Conservation (phyloP, 1,140 invertebrate genomes). For the Cotesia glomerata region DNA sequence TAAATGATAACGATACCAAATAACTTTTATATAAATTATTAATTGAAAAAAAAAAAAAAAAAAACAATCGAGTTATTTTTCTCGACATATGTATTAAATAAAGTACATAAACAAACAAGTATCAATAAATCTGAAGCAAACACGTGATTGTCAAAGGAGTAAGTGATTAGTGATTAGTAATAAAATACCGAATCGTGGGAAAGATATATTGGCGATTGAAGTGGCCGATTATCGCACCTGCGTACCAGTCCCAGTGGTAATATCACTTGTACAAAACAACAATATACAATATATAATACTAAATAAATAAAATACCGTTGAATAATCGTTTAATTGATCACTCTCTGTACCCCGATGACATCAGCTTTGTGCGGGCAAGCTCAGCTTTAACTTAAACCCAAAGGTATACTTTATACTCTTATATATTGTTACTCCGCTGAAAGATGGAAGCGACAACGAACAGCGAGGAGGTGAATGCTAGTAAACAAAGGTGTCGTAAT, state of each 20-base stretch:
- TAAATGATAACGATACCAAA: no score
- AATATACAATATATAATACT: no score
- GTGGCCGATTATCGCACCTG: not conserved
- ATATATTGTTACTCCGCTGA: not conserved
- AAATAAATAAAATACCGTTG: not conserved
- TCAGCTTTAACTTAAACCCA: not conserved
- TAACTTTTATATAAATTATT: no score
- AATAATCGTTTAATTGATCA: constrained; percentile 3
- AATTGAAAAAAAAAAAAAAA: no score
- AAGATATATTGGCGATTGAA: not conserved
- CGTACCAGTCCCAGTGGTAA: not conserved
- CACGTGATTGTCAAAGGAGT: no score
- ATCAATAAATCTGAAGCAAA: no score
- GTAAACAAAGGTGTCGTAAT: constrained; percentile 5
- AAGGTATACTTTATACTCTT: no score
- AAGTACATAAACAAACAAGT: no score
- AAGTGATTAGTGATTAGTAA: not conserved
- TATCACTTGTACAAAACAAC: not conserved
- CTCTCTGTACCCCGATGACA: not conserved
- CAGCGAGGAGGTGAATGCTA: not conserved
- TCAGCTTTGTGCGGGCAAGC: not conserved
- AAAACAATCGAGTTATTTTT: no score
- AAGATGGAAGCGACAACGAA: not conserved
- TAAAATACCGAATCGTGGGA: not conserved
- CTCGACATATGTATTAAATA: no score